Evolutionary conservation across 2,113 vertebrate species (phyloP), one percentile per base, ranked within the genome.

Genomic region (Lophura nycthemera): DNA sequence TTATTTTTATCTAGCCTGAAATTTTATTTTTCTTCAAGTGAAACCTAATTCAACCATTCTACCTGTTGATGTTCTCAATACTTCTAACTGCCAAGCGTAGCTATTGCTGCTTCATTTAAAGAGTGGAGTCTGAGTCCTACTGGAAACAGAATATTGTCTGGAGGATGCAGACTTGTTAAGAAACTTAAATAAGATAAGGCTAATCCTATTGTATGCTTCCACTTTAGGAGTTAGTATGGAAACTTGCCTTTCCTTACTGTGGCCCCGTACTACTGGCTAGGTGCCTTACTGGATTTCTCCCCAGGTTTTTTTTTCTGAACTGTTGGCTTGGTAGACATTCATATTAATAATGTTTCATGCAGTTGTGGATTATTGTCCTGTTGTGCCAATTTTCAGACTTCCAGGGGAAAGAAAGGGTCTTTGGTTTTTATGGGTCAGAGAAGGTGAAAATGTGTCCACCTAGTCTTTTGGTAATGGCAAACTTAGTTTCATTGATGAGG

Each of bases 111-210:
- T 92, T 81, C 71, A 79, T 82, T 89, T 94, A 85, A 89, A 89
- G 86, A 77, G 48, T 77, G 27, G 59, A 93, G 18, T 47, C 52
- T 52, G 43, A 85, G 42, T 80, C 71, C 20, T 75, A 16, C 42
- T 93, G 81, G 42, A 92, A 90, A 47, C 66, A n/a, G 57, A 75
- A 30, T 9, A 9, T 42, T 85, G 75, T 86, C 71, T 83, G 54
- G 60, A 83, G 64, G 45, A 70, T 91, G 84, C 45, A 80, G 38
- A 74, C 45, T 65, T 89, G 45, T 87, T 91, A 80, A 50, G 69
- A 83, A 95, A 94, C n/a, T 86, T 84, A 69, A 86, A 54, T 88
- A 81, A 86, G 84, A 83, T 87, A 92, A 91, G 25, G 60, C n/a
- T 91, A 89, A 92, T 91, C 78, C 71, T 85, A 21, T 70, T 95